Conservation (phyloP, 1,140 invertebrate species). For the Drosophila mayri region DNA sequence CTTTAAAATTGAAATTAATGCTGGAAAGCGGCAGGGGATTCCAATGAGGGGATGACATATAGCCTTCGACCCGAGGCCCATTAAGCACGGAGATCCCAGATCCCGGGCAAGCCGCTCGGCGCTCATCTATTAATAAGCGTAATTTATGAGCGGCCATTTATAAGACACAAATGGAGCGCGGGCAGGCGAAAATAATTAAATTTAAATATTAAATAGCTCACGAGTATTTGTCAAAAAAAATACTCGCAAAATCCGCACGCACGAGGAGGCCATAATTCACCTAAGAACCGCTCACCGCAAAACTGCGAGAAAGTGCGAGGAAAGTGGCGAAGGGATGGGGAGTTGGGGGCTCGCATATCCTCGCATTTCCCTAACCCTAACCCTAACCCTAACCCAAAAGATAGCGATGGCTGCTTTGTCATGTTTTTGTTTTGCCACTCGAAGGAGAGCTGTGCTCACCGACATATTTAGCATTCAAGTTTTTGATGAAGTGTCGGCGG, state of each 20-base stretch:
- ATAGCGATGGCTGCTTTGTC: slow-evolving; percentile 33
- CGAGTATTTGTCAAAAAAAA: slow-evolving; percentile 75
- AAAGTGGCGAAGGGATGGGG: slow-evolving; percentile 10
- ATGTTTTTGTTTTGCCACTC: slow-evolving; percentile 55
- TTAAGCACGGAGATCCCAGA: slow-evolving; percentile 45
- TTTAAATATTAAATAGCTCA: slow-evolving; percentile 81
- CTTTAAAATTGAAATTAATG: slow-evolving; percentile 63
- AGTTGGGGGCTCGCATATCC: slow-evolving; percentile 6
- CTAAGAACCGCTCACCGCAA: slow-evolving; percentile 54
- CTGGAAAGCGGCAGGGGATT: neutral
- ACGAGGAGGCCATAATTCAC: slow-evolving; percentile 63
- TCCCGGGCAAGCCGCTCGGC: slow-evolving; percentile 8
- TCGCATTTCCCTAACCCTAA: neutral
- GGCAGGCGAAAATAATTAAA: slow-evolving; percentile 75
- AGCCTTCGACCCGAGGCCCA: slow-evolving; percentile 26
- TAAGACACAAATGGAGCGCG: slow-evolving; percentile 32
- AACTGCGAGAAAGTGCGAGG: slow-evolving; percentile 16
- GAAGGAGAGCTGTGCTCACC: slow-evolving; percentile 35
- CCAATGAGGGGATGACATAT: slow-evolving; percentile 40
- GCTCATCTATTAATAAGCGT: slow-evolving; percentile 74
- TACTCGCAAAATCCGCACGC: slow-evolving; percentile 54
- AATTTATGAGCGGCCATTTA: slow-evolving; percentile 73
- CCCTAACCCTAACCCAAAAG: neutral
- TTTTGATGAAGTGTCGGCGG: slow-evolving; percentile 59
- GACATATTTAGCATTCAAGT: slow-evolving; percentile 66